A percentile compares a stretch with the other conserved stretches of the same genome.
Evolutionary conservation across 2,113 vertebrate species (phyloP).

Genomic region (Cariama cristata): DNA sequence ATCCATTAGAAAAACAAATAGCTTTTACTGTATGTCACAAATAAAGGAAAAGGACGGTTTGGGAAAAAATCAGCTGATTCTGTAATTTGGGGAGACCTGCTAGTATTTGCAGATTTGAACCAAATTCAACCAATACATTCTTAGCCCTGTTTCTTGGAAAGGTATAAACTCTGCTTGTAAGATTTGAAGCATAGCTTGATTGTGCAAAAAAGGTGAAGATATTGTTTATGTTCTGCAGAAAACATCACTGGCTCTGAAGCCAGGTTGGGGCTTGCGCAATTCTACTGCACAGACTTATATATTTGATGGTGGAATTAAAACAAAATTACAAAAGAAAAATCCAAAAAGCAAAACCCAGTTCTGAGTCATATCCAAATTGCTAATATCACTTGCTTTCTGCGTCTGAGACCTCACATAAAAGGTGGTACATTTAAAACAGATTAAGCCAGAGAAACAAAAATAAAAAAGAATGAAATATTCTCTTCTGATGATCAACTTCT

Average conservation of each 20-base stretch:
- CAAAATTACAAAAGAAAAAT: neutral
- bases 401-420: neutral
- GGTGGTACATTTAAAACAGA: neutral
- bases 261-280: neutral
- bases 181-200: neutral
- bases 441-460: neutral
- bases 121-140: neutral
- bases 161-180: neutral
- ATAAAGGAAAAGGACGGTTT: neutral
- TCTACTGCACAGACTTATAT: neutral
- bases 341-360: neutral
- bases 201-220: neutral
- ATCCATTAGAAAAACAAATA: neutral
- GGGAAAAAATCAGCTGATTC: neutral
- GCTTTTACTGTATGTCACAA: neutral
- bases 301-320: neutral
- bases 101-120: neutral
- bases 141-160: neutral
- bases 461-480: neutral
- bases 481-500: neutral
- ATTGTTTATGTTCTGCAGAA: neutral
- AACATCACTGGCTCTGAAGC: neutral
- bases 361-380: neutral
- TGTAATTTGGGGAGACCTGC: neutral
- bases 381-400: neutral